Base-by-base conservation (phyloP, 2,113 vertebrate species). In the Melanerpes formicivorus region DNA sequence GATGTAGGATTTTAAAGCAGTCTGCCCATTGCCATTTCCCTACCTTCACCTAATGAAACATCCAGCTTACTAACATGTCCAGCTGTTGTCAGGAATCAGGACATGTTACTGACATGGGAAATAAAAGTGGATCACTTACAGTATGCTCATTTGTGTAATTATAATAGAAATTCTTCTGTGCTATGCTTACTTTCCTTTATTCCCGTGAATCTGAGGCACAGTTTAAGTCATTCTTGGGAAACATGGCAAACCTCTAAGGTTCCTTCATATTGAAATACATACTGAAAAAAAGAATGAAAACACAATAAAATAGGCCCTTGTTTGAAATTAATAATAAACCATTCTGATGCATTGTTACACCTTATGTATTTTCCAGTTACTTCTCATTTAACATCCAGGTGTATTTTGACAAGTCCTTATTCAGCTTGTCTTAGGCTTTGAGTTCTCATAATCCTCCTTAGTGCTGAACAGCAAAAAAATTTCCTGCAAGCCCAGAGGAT, bases 201-300 rank as follows among this genome's bases (percentile, higher is more conserved):
- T 84, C 34, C 80, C 71, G 14, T 59, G 62, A 83, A 55, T 63
- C 14, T 83, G 72, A 93, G 56, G 52, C 26, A 63, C 62, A 60
- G 10, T 67, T 92, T 56, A 71, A 88, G 54, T 63, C 4, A 27
- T 80, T 88, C 56, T 86, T 83, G 56, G 50, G 55, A 87, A 79
- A 44, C 11, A 18, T 50, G 29, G 50, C 58, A 75, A 93, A 73
- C 62, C 50, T 30, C n/a, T 75, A 37, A 75, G 54, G 18, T 17
- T 88, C 4, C 54, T 88, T 93, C 90, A 74, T 21, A n/a, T 56
- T 86, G 46, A 80, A 77, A n/a, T 74, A 77, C 2, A 44, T 27
- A 8, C 30, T 88, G n/a, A 84, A 87, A 95, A 95, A 46, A 81
- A 89, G 75, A 75, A 84, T 30, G 23, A 73, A 66, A 90, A 40